phyloP scores from a whole-genome alignment of 1,140 invertebrate species.

The Batillaria attramentaria region DNA sequence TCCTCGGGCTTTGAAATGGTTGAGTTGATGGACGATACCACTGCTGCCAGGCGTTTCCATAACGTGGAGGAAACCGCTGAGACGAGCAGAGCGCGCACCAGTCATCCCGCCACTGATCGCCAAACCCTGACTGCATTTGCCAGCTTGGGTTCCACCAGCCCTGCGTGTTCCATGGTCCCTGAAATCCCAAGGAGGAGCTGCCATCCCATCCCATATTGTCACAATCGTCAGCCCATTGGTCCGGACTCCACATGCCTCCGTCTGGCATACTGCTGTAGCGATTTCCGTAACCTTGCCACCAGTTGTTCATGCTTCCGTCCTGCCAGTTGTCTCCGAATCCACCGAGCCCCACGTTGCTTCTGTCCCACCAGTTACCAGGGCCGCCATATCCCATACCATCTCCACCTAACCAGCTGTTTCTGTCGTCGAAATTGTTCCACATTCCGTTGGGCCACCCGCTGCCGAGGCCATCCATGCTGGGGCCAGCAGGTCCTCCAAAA shows the following conservation, averaged over 20 bases:
- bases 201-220: too few relatives aligned
- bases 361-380: neutral
- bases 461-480: neutral
- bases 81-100: too few relatives aligned
- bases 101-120: too few relatives aligned
- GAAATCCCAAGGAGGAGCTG: neutral
- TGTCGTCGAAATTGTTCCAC: neutral
- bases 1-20: too few relatives aligned
- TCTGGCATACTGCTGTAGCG: neutral
- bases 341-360: neutral
- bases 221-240: neutral
- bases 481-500: neutral
- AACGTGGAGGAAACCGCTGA: too few relatives aligned
- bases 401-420: neutral
- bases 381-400: neutral
- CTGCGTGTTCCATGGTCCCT: constrained; percentile 4
- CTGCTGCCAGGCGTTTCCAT: too few relatives aligned
- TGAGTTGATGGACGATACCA: too few relatives aligned
- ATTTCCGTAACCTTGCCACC: neutral
- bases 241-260: neutral
- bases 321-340: constrained; percentile 8
- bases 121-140: neutral
- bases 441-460: too few relatives aligned
- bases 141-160: constrained; percentile 1
- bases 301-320: neutral